These are phyloP conservation scores for Enteromius viviparus DNA, from an alignment of 2,797 vertebrate species.

Conservation along the genomic window DNA sequence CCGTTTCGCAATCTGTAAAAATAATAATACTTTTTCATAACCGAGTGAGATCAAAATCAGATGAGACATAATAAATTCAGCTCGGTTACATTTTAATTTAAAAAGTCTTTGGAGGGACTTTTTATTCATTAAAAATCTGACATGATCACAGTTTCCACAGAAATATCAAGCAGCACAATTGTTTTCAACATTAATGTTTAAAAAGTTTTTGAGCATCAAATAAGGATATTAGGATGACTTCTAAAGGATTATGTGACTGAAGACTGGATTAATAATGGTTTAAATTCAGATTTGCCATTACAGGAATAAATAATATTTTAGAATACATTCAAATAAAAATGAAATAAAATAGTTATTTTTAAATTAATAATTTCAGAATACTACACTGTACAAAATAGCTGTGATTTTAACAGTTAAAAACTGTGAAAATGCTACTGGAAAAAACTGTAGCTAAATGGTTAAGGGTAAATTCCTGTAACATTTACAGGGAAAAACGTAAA, in stretches of 20 bases:
- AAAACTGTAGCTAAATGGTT: no score
- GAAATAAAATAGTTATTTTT: neutral
- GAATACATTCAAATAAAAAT: neutral
- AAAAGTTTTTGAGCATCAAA: neutral
- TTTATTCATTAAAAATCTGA: neutral
- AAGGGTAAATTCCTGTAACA: no score
- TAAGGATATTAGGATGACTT: neutral
- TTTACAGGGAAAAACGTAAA: no score
- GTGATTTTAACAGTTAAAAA: no score
- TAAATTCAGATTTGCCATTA: neutral
- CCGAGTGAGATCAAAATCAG: constrained; percentile 16
- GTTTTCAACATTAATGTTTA: neutral
- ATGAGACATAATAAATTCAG: constrained; percentile 10
- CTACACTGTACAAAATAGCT: no score
- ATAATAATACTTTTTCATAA: constrained; percentile 25
- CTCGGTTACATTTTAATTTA: constrained; percentile 11
- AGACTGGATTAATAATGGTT: neutral
- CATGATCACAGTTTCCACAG: neutral
- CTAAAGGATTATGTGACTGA: neutral
- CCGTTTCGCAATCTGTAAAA: neutral
- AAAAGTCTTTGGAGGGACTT: neutral
- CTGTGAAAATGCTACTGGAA: no score
- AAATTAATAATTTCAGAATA: neutral
- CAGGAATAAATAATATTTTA: neutral
- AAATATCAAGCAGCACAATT: neutral